Evolutionary conservation across 1,140 invertebrate genomes (phyloP).

Genomic region (Wasmannia auropunctata): DNA sequence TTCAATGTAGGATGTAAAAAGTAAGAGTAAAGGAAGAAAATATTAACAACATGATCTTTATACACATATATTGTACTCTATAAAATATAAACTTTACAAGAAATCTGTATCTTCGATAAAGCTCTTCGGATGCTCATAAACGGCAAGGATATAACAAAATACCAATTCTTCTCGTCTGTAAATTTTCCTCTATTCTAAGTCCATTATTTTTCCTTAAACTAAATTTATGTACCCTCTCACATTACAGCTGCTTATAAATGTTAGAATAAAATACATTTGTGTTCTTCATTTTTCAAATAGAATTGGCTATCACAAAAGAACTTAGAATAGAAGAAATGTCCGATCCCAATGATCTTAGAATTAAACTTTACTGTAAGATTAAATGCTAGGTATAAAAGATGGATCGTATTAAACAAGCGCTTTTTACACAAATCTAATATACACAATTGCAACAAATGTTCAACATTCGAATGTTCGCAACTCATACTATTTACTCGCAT

Average conservation of each 20-base stretch:
- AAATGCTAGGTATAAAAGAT: neutral
- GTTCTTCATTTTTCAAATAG: neutral
- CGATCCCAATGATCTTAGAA: neutral
- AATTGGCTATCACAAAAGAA: neutral
- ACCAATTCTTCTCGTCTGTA: neutral
- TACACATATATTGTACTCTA: neutral
- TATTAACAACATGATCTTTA: conserved; percentile 13
- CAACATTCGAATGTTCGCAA: neutral
- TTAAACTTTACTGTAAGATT: neutral
- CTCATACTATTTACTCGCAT: neutral
- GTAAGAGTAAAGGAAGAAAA: neutral
- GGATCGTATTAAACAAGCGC: neutral
- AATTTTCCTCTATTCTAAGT: neutral
- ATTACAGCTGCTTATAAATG: neutral
- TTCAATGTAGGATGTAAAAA: neutral
- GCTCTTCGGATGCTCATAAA: neutral
- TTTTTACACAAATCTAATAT: neutral
- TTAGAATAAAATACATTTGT: neutral
- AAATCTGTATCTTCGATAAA: neutral
- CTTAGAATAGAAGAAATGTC: neutral
- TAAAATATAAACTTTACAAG: neutral
- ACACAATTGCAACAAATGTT: neutral
- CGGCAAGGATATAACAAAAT: neutral
- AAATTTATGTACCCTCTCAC: neutral
- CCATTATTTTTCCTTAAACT: neutral